Base-by-base conservation (phyloP, 2,797 vertebrate species). In the Neosalanx taihuensis region DNA sequence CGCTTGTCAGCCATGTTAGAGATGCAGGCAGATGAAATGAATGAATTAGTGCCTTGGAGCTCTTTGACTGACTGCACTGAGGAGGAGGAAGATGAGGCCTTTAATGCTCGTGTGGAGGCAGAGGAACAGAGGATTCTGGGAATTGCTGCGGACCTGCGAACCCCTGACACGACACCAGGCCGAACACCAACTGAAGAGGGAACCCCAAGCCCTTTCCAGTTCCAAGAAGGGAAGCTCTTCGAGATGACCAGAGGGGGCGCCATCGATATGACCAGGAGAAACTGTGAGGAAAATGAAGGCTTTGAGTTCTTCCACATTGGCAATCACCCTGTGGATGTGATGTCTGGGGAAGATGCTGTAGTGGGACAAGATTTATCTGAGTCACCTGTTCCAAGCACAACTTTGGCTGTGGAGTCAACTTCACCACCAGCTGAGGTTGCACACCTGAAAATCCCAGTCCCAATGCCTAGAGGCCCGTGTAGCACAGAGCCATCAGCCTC, bases 181-280 rank as follows among this genome's bases (percentile, higher is more conserved):
- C 90, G 84, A 68, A 95, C 93, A 29, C 93, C 94, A 67, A 92
- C 91, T 0, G 93, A 94, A 78, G 94, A 95, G 73, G 93, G 88
- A 63, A 92, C 84, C 0, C 90, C 94, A 0, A 94, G 96, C 76
- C 96, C 97, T 29, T 99, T 99, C 86, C 92, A 96, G 76, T 99
- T 97, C 85, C 96, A 99, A 86, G 95, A 99, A 76, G 96, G 97
- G 57, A 99, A 99, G 79, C 86, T 99, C 31, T 99, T 99, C 90
- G 98, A 99, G 90, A 99, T 99, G 98, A 99, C 98, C 49, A 94
- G 98, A 83, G 97, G 98, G 61, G 98, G 98, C 10, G 98, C 98
- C 70, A 96, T 99, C 85, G 97, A 99, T 82, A 95, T 99, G 96
- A 98, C 95, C 77, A 96, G 94, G 90, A 93, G 94, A 68, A 94